Evolutionary conservation across 2,888 invertebrate species (phyloP), one percentile per base, ranked within the genome.

Genomic region (Parthenolecanium corni): DNA sequence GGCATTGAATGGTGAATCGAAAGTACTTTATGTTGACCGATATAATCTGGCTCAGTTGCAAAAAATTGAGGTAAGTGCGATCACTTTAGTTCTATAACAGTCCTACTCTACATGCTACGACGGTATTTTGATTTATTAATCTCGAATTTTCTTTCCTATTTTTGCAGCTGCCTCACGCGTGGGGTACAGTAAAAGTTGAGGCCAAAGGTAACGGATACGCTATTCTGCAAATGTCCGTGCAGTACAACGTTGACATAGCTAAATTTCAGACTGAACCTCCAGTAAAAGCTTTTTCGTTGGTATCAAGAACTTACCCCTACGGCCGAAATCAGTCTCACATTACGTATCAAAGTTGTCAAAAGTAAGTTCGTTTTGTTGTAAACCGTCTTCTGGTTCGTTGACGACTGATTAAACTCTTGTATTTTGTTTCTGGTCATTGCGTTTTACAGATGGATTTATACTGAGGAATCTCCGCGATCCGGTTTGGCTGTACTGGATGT

Each of bases 241-340:
- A 89, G 73, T 93, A 92, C 76, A 91, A 91, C 76, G 90, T 93
- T 56, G 92, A 92, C 73, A 82, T 84, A 69, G 79, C 79, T 58
- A 81, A 82, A 72, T 90, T 88, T 79, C 88, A 90, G 75, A 91
- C 90, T 0, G 77, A 80, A 69, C 93, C 93, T 42, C 91, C 93
- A 0, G 76, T 83, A 24, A 77, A 75, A 47, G 82, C 91, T n/a
- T 96, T 94, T 75, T 81, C 83, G 66, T 78, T 96, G 64, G 76
- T 78, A 52, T 82, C 89, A 2, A 80, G 80, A 67, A 86, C 88
- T 42, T 77, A 82, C 71, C 89, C 85, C 76, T 81, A 83, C 71
- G 95, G 95, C 58, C 80, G 92, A 72, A 96, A 96, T 79, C 89
- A 90, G 79, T 95, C 95, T 72, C 90, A 89, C 71, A 88, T 95